Conservation (phyloP, 2,113 vertebrate genomes). For the Campylomormyrus tamandua region DNA sequence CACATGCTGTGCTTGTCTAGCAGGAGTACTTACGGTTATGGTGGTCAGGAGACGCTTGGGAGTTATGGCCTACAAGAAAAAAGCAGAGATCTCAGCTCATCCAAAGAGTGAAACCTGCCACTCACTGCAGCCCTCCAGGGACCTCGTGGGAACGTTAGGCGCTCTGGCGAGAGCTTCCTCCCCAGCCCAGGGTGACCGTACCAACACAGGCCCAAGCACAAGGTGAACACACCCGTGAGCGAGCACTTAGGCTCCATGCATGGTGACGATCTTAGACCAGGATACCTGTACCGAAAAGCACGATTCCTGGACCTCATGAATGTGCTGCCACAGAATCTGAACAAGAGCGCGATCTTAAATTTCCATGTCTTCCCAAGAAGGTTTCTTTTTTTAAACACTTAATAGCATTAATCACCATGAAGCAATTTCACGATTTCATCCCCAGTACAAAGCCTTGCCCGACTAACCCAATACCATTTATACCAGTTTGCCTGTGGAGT, state of each 20-base stretch:
- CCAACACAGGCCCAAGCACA: neutral
- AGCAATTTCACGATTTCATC: neutral
- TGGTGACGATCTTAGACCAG: neutral
- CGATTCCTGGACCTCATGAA: conserved; percentile 39
- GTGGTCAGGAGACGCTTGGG: conserved; percentile 87
- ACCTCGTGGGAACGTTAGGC: neutral
- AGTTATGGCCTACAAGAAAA: conserved; percentile 74
- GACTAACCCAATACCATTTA: neutral
- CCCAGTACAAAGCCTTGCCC: neutral
- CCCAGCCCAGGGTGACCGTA: neutral
- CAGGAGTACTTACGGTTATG: conserved; percentile 72
- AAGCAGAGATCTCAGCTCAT: neutral
- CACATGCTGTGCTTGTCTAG: neutral
- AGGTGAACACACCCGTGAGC: neutral
- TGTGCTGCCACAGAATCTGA: conserved; percentile 40
- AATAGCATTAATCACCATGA: neutral
- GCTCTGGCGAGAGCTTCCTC: neutral
- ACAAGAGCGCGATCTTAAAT: conserved; percentile 27
- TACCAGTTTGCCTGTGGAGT: neutral
- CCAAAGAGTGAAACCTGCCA: neutral
- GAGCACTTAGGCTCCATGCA: neutral
- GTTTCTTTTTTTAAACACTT: neutral
- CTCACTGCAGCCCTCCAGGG: neutral
- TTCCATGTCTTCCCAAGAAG: neutral
- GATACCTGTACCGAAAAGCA: conserved; percentile 41